Conservation (phyloP, 2,797 vertebrate species). For the Pangasius krempfi region DNA sequence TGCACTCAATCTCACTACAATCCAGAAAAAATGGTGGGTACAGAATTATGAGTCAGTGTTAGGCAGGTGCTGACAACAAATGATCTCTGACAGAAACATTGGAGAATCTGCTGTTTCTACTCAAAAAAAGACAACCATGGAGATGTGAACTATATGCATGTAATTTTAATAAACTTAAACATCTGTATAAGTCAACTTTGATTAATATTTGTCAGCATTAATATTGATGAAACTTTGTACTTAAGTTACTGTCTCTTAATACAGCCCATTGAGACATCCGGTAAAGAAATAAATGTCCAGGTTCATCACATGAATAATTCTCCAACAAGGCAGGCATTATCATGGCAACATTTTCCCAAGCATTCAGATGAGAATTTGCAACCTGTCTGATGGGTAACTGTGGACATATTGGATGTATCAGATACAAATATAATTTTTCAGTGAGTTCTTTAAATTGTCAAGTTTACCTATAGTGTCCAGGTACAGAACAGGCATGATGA, state of each 20-base stretch:
- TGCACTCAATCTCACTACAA: not conserved
- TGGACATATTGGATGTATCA: not conserved
- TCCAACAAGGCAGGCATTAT: not conserved
- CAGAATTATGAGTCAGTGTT: not conserved
- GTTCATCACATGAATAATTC: not conserved
- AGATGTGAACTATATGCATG: not conserved
- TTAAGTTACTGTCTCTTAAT: not conserved
- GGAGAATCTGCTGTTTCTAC: not conserved
- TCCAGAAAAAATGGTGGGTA: not conserved
- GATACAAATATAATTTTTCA: not conserved
- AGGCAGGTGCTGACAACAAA: not conserved
- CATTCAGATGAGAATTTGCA: not conserved
- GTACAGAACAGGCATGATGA: constrained; percentile 47
- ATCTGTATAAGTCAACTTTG: not conserved
- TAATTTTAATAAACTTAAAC: not conserved
- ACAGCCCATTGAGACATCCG: not conserved
- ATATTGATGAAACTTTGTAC: not conserved
- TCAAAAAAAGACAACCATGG: not conserved
- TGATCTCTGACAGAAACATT: not conserved
- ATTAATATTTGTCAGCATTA: not conserved
- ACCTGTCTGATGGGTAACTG: not conserved
- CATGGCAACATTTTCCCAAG: not conserved
- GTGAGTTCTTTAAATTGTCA: not conserved
- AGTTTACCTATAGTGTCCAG: constrained; percentile 40
- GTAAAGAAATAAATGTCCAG: not conserved